Base-by-base conservation (phyloP, 2,797 vertebrate genomes). In the Gephyroberyx darwinii region DNA sequence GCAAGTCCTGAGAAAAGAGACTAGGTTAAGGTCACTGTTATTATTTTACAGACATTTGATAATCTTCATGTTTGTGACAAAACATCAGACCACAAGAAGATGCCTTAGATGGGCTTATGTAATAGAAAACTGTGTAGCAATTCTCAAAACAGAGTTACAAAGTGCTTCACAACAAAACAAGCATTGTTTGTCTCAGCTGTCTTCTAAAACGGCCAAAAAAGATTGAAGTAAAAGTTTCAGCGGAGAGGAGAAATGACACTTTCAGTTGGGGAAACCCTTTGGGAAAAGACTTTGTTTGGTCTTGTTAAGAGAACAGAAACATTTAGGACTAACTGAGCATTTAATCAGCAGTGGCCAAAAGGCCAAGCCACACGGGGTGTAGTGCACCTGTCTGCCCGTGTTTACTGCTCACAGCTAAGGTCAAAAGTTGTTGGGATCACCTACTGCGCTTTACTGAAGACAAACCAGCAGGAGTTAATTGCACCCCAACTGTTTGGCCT, bases 401-500 rank as follows among this genome's bases (percentile, higher is more conserved):
- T 50, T 54, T 30, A 69, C 35, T 58, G 54, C 67, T 72, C 74
- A 84, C 57, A 65, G 72, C 59, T 51, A 10, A 84, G 74, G 77
- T 85, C 75, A 82, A 57, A 69, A 60, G 70, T 62, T 71, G 73
- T 63, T 55, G 68, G n/a, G 64, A 79, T 82, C 77, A 72, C 71
- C 65, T 39, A 31, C 66, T 69, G 64, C 70, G 71, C 58, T 85
- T 85, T 61, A 71, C 78, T 61, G 65, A 71, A 73, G 75, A 60
- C 75, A 71, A 79, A 71, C 35, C 69, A 71, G 79, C 66, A 71
- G 33, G 45, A 58, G 71, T 55, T 83, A 80, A 90, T 86, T 83
- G 80, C 50, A 68, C 69, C 61, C 85, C 81, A 63, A 55, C 78
- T 79, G 76, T 72, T 84, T 83, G 66, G 63, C 50, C 63, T 47